Evolutionary conservation across 2,113 vertebrate genomes (phyloP).

Genomic region (Okapia johnstoni): DNA sequence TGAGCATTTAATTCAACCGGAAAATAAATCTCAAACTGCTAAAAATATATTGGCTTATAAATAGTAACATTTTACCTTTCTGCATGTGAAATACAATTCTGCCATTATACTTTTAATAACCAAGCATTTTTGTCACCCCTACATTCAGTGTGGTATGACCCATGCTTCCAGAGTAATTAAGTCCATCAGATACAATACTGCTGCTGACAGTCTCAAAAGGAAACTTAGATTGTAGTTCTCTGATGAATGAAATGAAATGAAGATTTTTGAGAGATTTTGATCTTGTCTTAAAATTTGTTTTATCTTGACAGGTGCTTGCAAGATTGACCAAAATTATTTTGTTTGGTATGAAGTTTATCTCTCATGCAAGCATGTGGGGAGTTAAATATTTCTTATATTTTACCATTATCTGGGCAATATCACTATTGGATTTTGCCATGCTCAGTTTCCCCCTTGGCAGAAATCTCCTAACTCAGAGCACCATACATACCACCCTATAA

Average conservation of each 20-base stretch:
- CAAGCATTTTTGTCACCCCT: conserved; percentile 2
- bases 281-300: conserved; percentile 43
- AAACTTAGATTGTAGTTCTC: conserved; percentile 60
- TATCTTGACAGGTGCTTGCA: neutral
- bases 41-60: conserved; percentile 48
- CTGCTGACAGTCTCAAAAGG: conserved; percentile 56
- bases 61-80: conserved; percentile 42
- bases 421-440: neutral
- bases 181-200: conserved; percentile 45
- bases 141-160: conserved; percentile 61
- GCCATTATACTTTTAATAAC: conserved; percentile 55
- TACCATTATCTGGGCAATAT: neutral
- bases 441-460: neutral
- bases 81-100: conserved; percentile 47
- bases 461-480: neutral
- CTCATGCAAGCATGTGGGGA: neutral
- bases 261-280: conserved; percentile 21
- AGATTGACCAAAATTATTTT: neutral
- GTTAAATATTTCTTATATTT: neutral
- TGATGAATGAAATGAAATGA: conserved; percentile 13
- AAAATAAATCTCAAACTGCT: conserved; percentile 53
- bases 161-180: conserved; percentile 67
- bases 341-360: neutral
- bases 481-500: fast-evolving
- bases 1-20: conserved; percentile 52